Evolutionary conservation across 2,113 vertebrate genomes (phyloP), one percentile per base, ranked within the genome.

Genomic region (Sceloporus tristichus): DNA sequence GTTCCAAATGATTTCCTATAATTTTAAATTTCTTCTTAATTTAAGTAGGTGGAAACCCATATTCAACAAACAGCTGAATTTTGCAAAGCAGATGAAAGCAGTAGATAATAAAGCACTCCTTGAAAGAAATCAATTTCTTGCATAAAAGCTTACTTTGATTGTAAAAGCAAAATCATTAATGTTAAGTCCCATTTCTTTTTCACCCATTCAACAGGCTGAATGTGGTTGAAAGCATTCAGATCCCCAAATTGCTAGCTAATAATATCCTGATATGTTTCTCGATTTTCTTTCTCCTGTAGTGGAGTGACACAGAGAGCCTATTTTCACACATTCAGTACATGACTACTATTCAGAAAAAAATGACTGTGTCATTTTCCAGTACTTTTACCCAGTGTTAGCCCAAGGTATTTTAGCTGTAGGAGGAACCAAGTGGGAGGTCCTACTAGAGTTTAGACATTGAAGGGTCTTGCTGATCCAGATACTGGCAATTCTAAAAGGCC

Each of bases 11-110:
- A 66, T 66, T 76, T 88, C 56, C 56, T 27, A 76, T 68, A 27
- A 18, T 65, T 82, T 82, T 75, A 18, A 53, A 75, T 87, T 87
- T 82, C 29, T 87, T 76, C 73, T 87, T 76, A 87, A 82, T 82
- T 38, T 82, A 16, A 38, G 18, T 75, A 82, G 54, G 38, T 87
- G 56, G 70, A 82, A 54, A 82, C 18, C 27, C 38, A n/a, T 59
- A 82, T 82, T 74, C 27, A 80, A 11, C 85, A n/a, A 87, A 65
- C 27, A 75, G 40, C 9, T 74, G 27, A 34, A 42, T 75, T 87
- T 82, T 87, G 53, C 10, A 87, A 74, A 75, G 10, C 18, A 75
- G 56, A 65, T 87, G 27, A 82, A 87, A 76, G 54, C 27, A 48
- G 38, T 25, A 65, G 86, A 82, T 75, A 75, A 81, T 82, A 87